Evolutionary conservation across 2,113 vertebrate genomes (phyloP), one percentile per base, ranked within the genome.

Genomic region (Sula dactylatra): DNA sequence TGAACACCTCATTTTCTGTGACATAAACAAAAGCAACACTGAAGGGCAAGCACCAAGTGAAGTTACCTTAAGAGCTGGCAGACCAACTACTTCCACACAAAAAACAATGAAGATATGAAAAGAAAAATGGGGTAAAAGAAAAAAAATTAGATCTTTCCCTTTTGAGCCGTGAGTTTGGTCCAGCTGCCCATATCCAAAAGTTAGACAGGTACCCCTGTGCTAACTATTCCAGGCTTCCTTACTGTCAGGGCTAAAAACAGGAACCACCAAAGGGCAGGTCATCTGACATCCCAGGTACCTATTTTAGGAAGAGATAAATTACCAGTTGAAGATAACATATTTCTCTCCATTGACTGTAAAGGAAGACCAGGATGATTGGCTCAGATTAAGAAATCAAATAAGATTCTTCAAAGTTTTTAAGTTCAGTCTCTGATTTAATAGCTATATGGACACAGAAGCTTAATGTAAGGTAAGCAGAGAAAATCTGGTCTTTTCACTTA

Each of bases 1-100:
- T 95, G 81, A 88, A 95, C 66, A 82, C 66, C 52, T 91, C 36
- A 44, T 94, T 89, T 97, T 94, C 88, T 88, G 86, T 93, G 95
- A 78, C 85, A 88, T 42, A 92, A 95, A 96, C 79, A 91, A 71
- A 52, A 34, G 54, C 91, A 87, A 69, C 11, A 15, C 21, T 40
- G 67, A 64, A 74, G 1, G 1, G 42, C 50, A 85, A 76, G 26
- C 19, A 50, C 19, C 36, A 42, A 72, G 34, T 29, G 31, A 36
- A 74, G 36, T 34, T 72, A 70, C 61, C 36, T 47, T 56, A 64
- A 49, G 13, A 65, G 47, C 9, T 38, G 29, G 21, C 24, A 87
- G 40, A 32, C 10, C 47, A 83, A 79, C 16, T 25, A 18, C 56
- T 81, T 71, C 13, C 40, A 56, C 13, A 34, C 21, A 42, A 71